These are phyloP conservation scores for Dicentrarchus labrax DNA, from an alignment of 2,113 vertebrate genomes.

Conservation along the genomic window DNA sequence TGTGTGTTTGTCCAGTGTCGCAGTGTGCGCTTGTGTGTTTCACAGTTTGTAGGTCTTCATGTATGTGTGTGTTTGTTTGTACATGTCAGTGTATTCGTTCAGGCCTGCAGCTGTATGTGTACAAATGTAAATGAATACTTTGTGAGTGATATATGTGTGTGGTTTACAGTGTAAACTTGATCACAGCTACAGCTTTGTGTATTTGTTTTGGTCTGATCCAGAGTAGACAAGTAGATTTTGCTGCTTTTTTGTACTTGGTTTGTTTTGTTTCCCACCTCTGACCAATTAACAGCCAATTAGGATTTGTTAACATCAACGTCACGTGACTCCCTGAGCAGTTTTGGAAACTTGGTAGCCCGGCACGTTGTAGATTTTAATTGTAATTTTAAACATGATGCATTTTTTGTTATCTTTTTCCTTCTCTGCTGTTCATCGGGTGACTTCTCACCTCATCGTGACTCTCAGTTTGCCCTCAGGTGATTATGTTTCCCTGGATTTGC, in stretches of 20 bases:
- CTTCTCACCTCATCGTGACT: not conserved
- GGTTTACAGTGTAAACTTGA: not conserved
- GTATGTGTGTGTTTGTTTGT: not conserved
- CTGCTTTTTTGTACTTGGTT: not conserved
- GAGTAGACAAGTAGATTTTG: not conserved
- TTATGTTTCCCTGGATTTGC: not conserved
- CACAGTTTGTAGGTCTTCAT: not conserved
- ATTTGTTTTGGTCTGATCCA: not conserved
- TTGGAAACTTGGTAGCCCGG: not conserved
- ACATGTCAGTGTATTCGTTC: not conserved
- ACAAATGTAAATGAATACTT: not conserved
- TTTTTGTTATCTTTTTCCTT: not conserved
- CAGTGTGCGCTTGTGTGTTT: slow-evolving; percentile 12
- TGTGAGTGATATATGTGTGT: slow-evolving; percentile 1
- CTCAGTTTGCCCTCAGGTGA: slow-evolving; percentile 3
- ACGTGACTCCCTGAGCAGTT: slow-evolving; percentile 21
- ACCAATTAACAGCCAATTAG: slow-evolving; percentile 10
- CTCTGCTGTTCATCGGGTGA: not conserved
- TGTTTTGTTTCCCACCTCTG: not conserved
- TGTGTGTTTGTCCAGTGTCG: not conserved
- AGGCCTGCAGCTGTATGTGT: not conserved
- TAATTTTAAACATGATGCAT: not conserved
- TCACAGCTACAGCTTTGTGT: not conserved
- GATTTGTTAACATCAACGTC: not conserved
- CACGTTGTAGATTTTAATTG: not conserved